Evolutionary conservation across 2,888 invertebrate genomes (phyloP).

Genomic region (Empis stercorea): DNA sequence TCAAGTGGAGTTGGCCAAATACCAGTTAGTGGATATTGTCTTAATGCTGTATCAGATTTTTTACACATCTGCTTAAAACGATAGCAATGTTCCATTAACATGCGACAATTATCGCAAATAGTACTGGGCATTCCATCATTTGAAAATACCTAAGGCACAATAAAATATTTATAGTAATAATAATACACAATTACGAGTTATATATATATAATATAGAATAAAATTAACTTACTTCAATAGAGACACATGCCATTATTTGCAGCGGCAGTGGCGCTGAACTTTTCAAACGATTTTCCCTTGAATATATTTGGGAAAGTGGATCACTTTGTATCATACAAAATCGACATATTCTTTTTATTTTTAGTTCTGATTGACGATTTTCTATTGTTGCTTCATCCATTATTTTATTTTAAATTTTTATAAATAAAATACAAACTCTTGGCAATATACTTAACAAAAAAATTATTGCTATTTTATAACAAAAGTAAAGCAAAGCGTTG

Average conservation of each 20-base stretch:
- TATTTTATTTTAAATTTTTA: too few relatives aligned
- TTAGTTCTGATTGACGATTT: constrained; percentile 38
- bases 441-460: too few relatives aligned
- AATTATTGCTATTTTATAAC: too few relatives aligned
- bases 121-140: constrained; percentile 59
- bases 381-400: too few relatives aligned
- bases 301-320: background rate
- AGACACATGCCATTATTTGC: constrained; percentile 64
- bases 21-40: constrained; percentile 54
- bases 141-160: constrained; percentile 22
- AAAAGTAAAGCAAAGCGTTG: too few relatives aligned
- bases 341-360: constrained; percentile 54
- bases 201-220: too few relatives aligned
- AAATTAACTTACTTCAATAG: constrained; percentile 54
- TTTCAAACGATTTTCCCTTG: constrained; percentile 39
- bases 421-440: too few relatives aligned
- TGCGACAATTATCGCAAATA: constrained; percentile 55
- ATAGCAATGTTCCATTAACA: constrained; percentile 55
- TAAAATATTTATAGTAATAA: too few relatives aligned
- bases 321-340: constrained; percentile 57
- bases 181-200: too few relatives aligned
- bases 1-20: constrained; percentile 40
- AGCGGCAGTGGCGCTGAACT: constrained; percentile 52
- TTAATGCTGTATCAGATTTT: constrained; percentile 55
- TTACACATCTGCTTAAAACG: constrained; percentile 65